phyloP scores from a whole-genome alignment of 2,888 invertebrate genomes.

The Chromoteleia sp. region DNA sequence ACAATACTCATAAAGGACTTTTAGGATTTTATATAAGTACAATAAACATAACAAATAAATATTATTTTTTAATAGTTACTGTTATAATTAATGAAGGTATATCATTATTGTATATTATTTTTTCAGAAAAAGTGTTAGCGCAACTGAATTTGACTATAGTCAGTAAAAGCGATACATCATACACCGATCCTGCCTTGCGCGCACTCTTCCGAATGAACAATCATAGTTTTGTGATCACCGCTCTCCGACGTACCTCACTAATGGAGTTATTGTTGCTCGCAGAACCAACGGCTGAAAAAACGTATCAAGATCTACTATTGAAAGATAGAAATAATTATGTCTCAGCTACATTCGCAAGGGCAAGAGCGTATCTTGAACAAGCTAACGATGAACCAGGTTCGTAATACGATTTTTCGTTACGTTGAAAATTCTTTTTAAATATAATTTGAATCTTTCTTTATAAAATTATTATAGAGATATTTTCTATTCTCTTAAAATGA shows the following conservation, averaged over 20 bases:
- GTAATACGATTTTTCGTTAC: conserved; percentile 23
- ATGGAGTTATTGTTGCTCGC: conserved; percentile 92
- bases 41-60: conserved; percentile 75
- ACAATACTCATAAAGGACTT: conserved; percentile 88
- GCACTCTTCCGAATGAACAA: conserved; percentile 97
- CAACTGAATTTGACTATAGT: conserved; percentile 95
- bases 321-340: conserved; percentile 81
- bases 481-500: no score
- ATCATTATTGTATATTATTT: no score
- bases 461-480: neutral
- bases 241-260: conserved; percentile 93
- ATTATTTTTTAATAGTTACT: no score
- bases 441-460: neutral
- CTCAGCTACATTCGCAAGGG: conserved; percentile 80
- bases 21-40: conserved; percentile 93
- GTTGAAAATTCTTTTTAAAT: neutral
- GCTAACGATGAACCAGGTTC: conserved; percentile 81
- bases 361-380: conserved; percentile 79
- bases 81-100: no score
- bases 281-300: conserved; percentile 94
- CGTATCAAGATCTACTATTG: conserved; percentile 90
- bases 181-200: conserved; percentile 93
- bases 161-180: conserved; percentile 94
- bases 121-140: conserved; percentile 93
- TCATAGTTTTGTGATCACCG: conserved; percentile 97